A percentile compares a stretch with the other conserved stretches of the same genome.
Evolutionary conservation across 1,140 invertebrate species (phyloP).

Genomic region (Elysia chlorotica): DNA sequence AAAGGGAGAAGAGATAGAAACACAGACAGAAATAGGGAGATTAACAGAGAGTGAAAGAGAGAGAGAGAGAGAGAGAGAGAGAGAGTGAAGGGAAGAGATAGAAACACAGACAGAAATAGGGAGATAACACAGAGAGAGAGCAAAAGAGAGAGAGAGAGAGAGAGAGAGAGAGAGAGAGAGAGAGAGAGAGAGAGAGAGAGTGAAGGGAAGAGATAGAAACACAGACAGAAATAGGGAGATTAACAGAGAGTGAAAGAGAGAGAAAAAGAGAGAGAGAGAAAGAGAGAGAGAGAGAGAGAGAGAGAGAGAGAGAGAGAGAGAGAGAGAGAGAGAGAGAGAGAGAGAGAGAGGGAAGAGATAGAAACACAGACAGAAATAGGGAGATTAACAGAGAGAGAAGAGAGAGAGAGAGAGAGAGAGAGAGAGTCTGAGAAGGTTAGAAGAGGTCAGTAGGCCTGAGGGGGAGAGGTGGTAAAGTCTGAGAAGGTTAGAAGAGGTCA

Average conservation of each 20-base stretch:
- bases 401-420: too few species aligned
- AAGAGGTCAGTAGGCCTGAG: too few species aligned
- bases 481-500: too few species aligned
- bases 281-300: conserved; percentile 1
- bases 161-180: neutral
- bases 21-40: neutral
- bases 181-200: conserved; percentile 11
- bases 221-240: neutral
- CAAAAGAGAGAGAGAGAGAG: neutral
- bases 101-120: neutral
- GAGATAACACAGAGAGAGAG: neutral
- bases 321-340: neutral
- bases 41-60: neutral
- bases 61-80: neutral
- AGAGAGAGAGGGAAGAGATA: neutral
- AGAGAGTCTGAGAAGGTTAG: too few species aligned
- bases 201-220: neutral
- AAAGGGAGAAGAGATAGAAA: neutral
- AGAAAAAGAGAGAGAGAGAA: conserved; percentile 2
- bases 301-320: neutral
- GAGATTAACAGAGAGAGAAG: neutral
- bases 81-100: neutral
- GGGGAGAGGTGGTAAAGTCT: too few species aligned
- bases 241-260: conserved; percentile 5
- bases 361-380: neutral